phyloP scores from a whole-genome alignment of 2,888 invertebrate species.

The Acrobeloides nanus region DNA sequence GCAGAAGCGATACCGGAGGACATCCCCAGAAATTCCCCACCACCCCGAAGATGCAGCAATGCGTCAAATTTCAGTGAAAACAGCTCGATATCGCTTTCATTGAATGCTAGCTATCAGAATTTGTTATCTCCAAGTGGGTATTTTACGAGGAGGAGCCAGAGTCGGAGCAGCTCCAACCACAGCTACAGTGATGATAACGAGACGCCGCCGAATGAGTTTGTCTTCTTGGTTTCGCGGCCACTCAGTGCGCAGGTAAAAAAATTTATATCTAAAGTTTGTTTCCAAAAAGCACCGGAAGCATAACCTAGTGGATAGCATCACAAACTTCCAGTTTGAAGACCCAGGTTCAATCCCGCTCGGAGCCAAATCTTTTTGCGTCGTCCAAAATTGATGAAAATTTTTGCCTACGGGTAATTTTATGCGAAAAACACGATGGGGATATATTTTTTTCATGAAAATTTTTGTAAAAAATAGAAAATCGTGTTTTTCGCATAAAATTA shows the following conservation, averaged over 20 bases:
- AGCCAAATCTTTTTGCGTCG: too few species aligned
- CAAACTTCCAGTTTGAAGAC: too few species aligned
- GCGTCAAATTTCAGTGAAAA: slow-evolving; percentile 40
- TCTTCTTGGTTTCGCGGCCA: slow-evolving; percentile 25
- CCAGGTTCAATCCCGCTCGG: too few species aligned
- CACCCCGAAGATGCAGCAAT: slow-evolving; percentile 37
- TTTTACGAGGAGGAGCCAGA: neutral
- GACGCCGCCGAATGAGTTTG: slow-evolving; percentile 31
- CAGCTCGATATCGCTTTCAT: slow-evolving; percentile 32
- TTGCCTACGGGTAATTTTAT: too few species aligned
- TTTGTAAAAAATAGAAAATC: too few species aligned
- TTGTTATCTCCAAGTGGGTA: slow-evolving; percentile 34
- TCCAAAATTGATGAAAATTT: too few species aligned
- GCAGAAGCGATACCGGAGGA: slow-evolving; percentile 13
- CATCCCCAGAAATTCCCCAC: slow-evolving; percentile 33
- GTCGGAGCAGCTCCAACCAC: slow-evolving; percentile 10
- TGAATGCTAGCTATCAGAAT: slow-evolving; percentile 38
- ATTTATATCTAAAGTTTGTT: neutral
- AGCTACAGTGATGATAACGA: slow-evolving; percentile 26
- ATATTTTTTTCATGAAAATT: too few species aligned
- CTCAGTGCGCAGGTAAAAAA: slow-evolving; percentile 38
- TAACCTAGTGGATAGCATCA: too few species aligned
- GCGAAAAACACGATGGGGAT: too few species aligned
- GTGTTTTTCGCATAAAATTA: too few species aligned
- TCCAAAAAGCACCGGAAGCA: too few species aligned